Conservation (phyloP, 2,113 vertebrate genomes). For the Gasterosteus aculeatus region DNA sequence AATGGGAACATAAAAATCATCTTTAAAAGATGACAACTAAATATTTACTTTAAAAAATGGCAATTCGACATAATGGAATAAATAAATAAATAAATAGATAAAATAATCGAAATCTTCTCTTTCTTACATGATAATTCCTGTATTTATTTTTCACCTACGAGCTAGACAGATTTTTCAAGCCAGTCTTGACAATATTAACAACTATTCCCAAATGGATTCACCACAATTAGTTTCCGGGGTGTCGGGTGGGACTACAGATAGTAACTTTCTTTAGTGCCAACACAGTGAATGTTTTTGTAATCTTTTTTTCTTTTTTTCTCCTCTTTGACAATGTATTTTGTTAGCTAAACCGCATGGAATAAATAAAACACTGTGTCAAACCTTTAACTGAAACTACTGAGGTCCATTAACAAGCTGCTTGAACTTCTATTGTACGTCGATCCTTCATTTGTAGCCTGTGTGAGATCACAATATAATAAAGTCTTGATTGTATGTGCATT, state of each 20-base stretch:
- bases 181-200: no score
- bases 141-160: no score
- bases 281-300: neutral
- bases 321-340: no score
- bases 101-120: no score
- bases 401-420: neutral
- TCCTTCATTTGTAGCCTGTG: neutral
- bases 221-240: neutral
- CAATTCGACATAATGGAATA: no score
- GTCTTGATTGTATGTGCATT: constrained; percentile 7
- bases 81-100: no score
- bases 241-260: neutral
- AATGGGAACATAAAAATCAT: neutral
- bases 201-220: no score
- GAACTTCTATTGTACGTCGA: neutral
- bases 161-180: no score
- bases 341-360: neutral
- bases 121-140: no score
- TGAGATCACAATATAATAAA: neutral
- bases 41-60: neutral
- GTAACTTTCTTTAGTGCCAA: neutral
- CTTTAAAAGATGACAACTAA: neutral
- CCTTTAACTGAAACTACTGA: neutral
- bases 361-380: neutral
- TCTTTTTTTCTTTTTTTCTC: neutral